These are phyloP conservation scores for Ellobium chinense DNA, from an alignment of 2,888 invertebrate genomes.

Conservation along the genomic window DNA sequence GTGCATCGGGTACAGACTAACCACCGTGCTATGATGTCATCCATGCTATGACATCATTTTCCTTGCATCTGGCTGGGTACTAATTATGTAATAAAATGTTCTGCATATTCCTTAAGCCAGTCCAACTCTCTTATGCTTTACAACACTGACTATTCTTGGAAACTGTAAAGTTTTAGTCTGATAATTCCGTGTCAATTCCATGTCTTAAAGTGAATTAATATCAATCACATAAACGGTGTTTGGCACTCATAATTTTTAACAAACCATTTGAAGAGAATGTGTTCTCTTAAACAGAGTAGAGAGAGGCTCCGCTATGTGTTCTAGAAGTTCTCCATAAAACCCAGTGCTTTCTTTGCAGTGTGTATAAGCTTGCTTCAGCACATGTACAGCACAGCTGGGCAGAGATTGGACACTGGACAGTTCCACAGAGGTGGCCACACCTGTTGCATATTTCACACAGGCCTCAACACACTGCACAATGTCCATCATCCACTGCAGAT, in stretches of 20 bases:
- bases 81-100: too few relatives aligned
- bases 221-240: too few relatives aligned
- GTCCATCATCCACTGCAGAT: conserved; percentile 41
- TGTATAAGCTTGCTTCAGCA: conserved; percentile 65
- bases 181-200: too few relatives aligned
- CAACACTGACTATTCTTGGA: too few relatives aligned
- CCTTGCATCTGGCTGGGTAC: too few relatives aligned
- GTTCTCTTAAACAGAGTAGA: conserved; percentile 68
- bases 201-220: too few relatives aligned
- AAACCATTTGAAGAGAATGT: conserved; percentile 68
- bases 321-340: conserved; percentile 65
- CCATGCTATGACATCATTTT: too few relatives aligned
- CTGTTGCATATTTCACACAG: conserved; percentile 59
- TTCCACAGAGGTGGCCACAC: conserved; percentile 43
- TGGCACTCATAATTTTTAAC: background rate
- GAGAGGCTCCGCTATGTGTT: conserved; percentile 62
- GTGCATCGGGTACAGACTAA: too few relatives aligned
- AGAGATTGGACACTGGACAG: conserved; percentile 59
- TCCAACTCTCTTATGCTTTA: too few relatives aligned
- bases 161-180: too few relatives aligned
- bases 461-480: conserved; percentile 58
- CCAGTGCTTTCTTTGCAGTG: conserved; percentile 71
- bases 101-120: too few relatives aligned
- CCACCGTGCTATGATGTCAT: too few relatives aligned
- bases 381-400: conserved; percentile 59